phyloP scores from a whole-genome alignment of 2,888 invertebrate species.

The Trichopria drosophilae region DNA sequence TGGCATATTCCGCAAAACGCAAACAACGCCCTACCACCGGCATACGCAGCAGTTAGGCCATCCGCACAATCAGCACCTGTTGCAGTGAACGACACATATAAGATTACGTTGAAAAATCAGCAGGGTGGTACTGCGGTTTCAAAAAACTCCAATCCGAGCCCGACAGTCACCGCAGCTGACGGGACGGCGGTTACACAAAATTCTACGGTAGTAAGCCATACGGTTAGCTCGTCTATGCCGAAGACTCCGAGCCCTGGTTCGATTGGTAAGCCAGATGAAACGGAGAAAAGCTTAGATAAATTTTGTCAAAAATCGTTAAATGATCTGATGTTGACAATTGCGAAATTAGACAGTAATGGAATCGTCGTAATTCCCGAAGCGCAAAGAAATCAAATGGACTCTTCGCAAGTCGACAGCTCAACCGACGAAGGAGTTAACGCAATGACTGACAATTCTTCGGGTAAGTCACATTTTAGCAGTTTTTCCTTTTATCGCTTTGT shows the following conservation, averaged over 20 bases:
- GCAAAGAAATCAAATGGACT: conserved; percentile 57
- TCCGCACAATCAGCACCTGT: conserved; percentile 39
- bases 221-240: conserved; percentile 79
- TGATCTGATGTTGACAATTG: conserved; percentile 85
- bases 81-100: conserved; percentile 64
- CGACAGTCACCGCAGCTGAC: conserved; percentile 12
- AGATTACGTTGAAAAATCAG: conserved; percentile 67
- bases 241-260: conserved; percentile 78
- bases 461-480: conserved; percentile 38
- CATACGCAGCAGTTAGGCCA: conserved; percentile 20
- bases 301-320: conserved; percentile 84
- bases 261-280: conserved; percentile 59
- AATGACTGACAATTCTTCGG: conserved; percentile 49
- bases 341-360: conserved; percentile 83
- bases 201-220: conserved; percentile 38
- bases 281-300: conserved; percentile 73
- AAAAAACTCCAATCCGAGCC: conserved; percentile 33
- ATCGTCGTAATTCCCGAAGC: conserved; percentile 74
- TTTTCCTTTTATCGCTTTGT: neutral
- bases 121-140: conserved; percentile 30
- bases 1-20: conserved; percentile 77
- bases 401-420: conserved; percentile 71
- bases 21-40: neutral
- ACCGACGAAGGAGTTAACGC: conserved; percentile 63
- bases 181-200: conserved; percentile 27